Percentiles rank a stretch among this genome's conserved stretches.
Conservation (phyloP, 2,113 vertebrate species). For the Phyllopteryx taeniolatus region DNA sequence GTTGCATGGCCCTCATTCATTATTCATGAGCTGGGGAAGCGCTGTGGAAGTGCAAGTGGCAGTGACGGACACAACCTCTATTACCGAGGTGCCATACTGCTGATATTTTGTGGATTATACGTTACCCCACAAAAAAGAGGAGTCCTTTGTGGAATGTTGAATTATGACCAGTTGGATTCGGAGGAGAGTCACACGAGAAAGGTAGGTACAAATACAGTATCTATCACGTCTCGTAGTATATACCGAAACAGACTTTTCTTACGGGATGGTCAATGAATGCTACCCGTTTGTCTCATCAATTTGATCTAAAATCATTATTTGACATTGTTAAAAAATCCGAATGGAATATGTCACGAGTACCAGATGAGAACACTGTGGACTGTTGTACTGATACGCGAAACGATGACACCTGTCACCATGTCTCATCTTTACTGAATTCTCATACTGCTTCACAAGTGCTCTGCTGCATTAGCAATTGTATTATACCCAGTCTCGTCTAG, state of each 20-base stretch:
- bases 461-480: not conserved
- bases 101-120: constrained; percentile 45
- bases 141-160: constrained; percentile 39
- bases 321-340: not conserved
- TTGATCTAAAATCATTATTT: too few species aligned
- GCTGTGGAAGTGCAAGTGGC: constrained; percentile 57
- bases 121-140: constrained; percentile 25
- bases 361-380: not conserved
- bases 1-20: constrained; percentile 60
- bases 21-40: constrained; percentile 69
- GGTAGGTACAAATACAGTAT: constrained; percentile 35
- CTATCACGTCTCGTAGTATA: not conserved
- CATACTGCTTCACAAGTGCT: not conserved
- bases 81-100: constrained; percentile 52
- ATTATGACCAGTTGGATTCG: constrained; percentile 31
- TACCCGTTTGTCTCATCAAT: not conserved
- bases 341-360: not conserved
- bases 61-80: constrained; percentile 58
- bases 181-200: constrained; percentile 36
- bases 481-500: not conserved
- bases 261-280: not conserved
- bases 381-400: not conserved
- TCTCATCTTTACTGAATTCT: not conserved
- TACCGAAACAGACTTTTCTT: not conserved
- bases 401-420: not conserved